These are phyloP conservation scores for Lerema accius DNA, from an alignment of 1,140 invertebrate genomes.

Conservation along the genomic window DNA sequence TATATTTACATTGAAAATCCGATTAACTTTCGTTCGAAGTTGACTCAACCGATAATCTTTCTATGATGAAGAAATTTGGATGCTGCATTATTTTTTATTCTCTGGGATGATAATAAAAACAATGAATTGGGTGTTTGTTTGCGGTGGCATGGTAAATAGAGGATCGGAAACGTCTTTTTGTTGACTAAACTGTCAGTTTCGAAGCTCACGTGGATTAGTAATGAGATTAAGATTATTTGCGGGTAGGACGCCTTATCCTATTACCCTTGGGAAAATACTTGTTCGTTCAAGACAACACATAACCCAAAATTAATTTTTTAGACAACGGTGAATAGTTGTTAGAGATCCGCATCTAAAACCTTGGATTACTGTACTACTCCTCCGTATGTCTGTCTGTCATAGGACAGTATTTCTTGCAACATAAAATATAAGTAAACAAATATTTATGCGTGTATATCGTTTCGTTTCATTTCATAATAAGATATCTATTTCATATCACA, in stretches of 20 bases:
- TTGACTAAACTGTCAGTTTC: slow-evolving; percentile 39
- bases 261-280: slow-evolving; percentile 10
- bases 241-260: slow-evolving; percentile 13
- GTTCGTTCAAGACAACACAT: not conserved
- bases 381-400: no score
- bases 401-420: no score
- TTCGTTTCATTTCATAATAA: no score
- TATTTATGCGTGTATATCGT: no score
- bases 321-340: not conserved
- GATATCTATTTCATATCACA: no score
- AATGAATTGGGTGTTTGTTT: slow-evolving; percentile 62
- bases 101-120: slow-evolving; percentile 51
- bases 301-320: not conserved
- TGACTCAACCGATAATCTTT: slow-evolving; percentile 50
- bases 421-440: no score
- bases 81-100: slow-evolving; percentile 48
- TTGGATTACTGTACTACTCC: no score
- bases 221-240: slow-evolving; percentile 54
- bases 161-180: slow-evolving; percentile 45
- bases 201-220: slow-evolving; percentile 50
- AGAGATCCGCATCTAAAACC: no score
- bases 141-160: slow-evolving; percentile 51
- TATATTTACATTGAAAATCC: slow-evolving; percentile 70
- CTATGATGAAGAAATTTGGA: slow-evolving; percentile 46
- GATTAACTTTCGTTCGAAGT: slow-evolving; percentile 60